Conservation (phyloP, 30 jellyfish, hydroid and myxozoan species). For the Sanderia malayensis region DNA sequence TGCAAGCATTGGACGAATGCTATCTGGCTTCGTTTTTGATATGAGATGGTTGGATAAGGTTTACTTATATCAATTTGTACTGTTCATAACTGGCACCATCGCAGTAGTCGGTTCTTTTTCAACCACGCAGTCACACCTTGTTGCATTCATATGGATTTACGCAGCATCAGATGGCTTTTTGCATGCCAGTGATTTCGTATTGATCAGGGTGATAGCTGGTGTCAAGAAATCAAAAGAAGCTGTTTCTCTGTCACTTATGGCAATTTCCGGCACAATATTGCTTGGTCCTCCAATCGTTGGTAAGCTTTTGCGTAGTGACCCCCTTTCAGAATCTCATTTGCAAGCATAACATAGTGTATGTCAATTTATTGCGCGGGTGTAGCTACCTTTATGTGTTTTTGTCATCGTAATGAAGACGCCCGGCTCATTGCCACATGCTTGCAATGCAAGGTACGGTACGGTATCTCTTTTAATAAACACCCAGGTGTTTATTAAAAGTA, state of each 20-base stretch:
- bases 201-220: conserved; percentile 12
- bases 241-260: conserved; percentile 2
- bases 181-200: conserved; percentile 16
- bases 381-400: too few species aligned
- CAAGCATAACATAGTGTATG: too few species aligned
- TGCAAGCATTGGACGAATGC: conserved; percentile 34
- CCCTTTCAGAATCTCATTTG: too few species aligned
- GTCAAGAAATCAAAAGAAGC: conserved; percentile 18
- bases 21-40: conserved; percentile 39
- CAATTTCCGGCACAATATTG: conserved; percentile 19
- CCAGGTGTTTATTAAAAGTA: too few species aligned
- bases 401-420: too few species aligned
- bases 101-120: conserved; percentile 44
- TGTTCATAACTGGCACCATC: conserved; percentile 25
- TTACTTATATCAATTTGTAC: conserved; percentile 1
- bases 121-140: conserved; percentile 20
- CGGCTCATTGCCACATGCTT: too few species aligned
- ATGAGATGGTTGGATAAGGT: conserved; percentile 10
- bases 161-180: conserved; percentile 32
- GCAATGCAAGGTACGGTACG: too few species aligned
- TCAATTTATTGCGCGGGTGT: too few species aligned
- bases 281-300: conserved; percentile 40
- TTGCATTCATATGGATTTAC: conserved; percentile 37
- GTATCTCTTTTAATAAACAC: too few species aligned
- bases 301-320: too few species aligned